Base-by-base conservation (phyloP, 2,797 vertebrate species). In the Onychomys leucogaster region DNA sequence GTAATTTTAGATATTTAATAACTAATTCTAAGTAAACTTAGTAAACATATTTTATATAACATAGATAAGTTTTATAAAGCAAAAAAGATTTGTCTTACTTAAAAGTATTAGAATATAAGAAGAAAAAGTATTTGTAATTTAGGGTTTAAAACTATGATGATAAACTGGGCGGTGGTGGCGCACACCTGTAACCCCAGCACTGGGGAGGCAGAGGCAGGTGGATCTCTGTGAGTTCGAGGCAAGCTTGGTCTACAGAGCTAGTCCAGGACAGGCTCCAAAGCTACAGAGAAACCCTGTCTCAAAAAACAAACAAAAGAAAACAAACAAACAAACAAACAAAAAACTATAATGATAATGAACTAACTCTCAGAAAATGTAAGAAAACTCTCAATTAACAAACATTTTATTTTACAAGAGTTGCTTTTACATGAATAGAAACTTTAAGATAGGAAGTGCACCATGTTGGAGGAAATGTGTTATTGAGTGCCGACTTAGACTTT, bases 31-130 rank as follows among this genome's bases (percentile, higher is more conserved):
- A 83, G 88, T 46, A 46, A 84, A 34, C 46, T 91, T 55, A 71
- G 23, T n/a, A 90, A 81, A 93, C 37, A 63, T 86, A 88, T 46
- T 96, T 92, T 94, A 46, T 5, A 63, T 5, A 78, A 81, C n/a
- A 92, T 46, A 90, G 23, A 27, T 43, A 46, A 63, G 27, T 34
- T 46, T 63, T 32, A 65, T 46, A 89, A 89, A 85, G 32, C 29
- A 90, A 13, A 87, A 80, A 76, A 81, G 49, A 11, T 12, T 37
- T 3, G 61, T 0, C 5, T 84, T 96, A 90, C 41, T 95, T 89
- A 84, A 94, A 77, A 90, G n/a, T 57, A 89, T 41, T 94, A 63
- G 77, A 92, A 57, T 43, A 57, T 37, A 91, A 86, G 19, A 37
- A 14, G 41, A 41, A 84, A 84, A 67, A 32, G 27, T 73, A 49